phyloP scores from a whole-genome alignment of 2,888 invertebrate species.

The Loripinus fragilis region DNA sequence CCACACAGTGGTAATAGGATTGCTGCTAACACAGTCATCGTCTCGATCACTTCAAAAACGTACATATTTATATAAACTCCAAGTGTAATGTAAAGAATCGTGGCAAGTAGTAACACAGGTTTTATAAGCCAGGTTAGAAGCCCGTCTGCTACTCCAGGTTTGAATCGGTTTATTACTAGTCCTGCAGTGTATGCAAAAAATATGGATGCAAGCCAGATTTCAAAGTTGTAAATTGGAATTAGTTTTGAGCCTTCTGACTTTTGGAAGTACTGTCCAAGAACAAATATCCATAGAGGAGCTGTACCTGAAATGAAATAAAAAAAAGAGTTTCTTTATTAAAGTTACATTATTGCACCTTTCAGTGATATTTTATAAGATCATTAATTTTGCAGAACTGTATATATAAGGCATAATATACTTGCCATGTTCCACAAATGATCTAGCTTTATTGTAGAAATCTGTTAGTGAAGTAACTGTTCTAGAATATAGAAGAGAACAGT shows the following conservation, averaged over 20 bases:
- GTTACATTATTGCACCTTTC: too few species aligned
- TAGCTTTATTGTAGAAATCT: too few species aligned
- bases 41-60: constrained; percentile 77
- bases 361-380: too few species aligned
- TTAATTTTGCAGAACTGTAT: too few species aligned
- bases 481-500: too few species aligned
- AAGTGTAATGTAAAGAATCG: constrained; percentile 82
- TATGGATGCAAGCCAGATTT: constrained; percentile 79
- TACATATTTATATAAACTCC: constrained; percentile 83
- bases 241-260: constrained; percentile 65
- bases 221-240: constrained; percentile 77
- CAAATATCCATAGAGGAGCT: constrained; percentile 79
- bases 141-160: constrained; percentile 77
- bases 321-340: too few species aligned
- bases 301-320: constrained; percentile 68
- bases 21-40: constrained; percentile 73
- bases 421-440: too few species aligned
- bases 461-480: too few species aligned
- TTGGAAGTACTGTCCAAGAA: constrained; percentile 77
- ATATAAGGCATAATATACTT: too few species aligned
- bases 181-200: constrained; percentile 79
- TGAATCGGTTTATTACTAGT: constrained; percentile 74
- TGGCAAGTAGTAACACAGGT: constrained; percentile 80
- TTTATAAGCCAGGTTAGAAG: constrained; percentile 82
- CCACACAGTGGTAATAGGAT: constrained; percentile 74